Conservation (phyloP, 2,888 invertebrate genomes). For the Pristionchus maxplancki region DNA sequence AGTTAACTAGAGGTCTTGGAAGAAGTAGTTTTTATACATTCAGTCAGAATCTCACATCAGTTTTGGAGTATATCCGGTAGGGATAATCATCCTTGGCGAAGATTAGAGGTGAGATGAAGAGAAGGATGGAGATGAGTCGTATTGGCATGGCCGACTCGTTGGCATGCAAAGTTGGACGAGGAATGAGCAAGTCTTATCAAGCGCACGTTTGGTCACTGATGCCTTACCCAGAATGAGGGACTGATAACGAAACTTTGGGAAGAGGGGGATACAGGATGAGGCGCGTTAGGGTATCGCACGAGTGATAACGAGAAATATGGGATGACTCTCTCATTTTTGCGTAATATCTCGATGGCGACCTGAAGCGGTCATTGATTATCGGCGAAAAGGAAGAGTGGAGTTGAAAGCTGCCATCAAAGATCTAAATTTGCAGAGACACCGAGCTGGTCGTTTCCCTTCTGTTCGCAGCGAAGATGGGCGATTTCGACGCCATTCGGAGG, state of each 20-base stretch:
- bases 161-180: background rate
- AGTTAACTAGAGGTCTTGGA: too few relatives aligned
- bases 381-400: background rate
- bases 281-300: conserved; percentile 2
- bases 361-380: background rate
- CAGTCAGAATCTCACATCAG: background rate
- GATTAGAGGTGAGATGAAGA: background rate
- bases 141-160: background rate
- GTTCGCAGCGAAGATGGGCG: conserved; percentile 94
- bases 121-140: background rate
- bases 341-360: background rate
- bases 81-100: background rate
- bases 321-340: conserved; percentile 82
- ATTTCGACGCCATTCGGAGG: conserved; percentile 79
- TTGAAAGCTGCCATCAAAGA: background rate
- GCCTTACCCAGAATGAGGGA: background rate
- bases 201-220: background rate
- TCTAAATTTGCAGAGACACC: conserved; percentile 83
- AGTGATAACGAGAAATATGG: conserved; percentile 55
- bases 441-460: conserved; percentile 92
- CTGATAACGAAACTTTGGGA: background rate
- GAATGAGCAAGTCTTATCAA: conserved; percentile 15
- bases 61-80: background rate
- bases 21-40: too few relatives aligned
- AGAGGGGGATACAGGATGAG: background rate